A percentile compares a stretch with the other conserved stretches of the same genome.
phyloP scores from a whole-genome alignment of 2,113 vertebrate species.

The Chaetura pelagica region DNA sequence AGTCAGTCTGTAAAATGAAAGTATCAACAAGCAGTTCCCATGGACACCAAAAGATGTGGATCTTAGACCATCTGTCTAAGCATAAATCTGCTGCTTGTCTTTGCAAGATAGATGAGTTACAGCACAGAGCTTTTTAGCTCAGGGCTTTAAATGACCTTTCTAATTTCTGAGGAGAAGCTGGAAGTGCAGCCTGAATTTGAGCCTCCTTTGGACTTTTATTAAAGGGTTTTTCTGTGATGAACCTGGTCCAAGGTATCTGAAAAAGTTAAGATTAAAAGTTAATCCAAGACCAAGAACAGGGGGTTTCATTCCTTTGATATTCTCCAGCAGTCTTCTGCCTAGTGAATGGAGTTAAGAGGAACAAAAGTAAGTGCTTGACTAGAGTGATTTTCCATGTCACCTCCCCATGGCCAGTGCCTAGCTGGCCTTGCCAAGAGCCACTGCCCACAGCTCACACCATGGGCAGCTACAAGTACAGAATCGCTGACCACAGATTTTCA shows the following conservation, averaged over 20 bases:
- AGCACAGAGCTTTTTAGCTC: not conserved
- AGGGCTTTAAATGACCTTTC: not conserved
- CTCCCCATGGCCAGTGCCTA: not conserved
- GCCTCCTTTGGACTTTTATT: not conserved
- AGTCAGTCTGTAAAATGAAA: not conserved
- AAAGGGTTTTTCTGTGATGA: not conserved
- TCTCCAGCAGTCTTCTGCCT: not conserved
- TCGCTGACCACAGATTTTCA: not conserved
- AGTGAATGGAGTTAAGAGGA: not conserved
- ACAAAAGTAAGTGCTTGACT: not conserved
- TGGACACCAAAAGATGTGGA: not conserved
- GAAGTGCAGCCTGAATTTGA: not conserved
- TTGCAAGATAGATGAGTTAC: not conserved
- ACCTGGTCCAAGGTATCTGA: not conserved
- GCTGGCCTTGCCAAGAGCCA: not conserved
- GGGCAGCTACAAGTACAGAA: not conserved
- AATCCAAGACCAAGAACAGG: not conserved
- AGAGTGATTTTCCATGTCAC: not conserved
- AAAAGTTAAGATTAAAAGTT: not conserved
- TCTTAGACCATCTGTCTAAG: not conserved
- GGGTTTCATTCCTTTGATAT: not conserved
- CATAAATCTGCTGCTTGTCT: not conserved
- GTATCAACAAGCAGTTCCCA: not conserved
- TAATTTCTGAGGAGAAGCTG: not conserved
- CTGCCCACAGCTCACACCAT: not conserved